Evolutionary conservation across 2,113 vertebrate genomes (phyloP).

Genomic region (Pogonocichla stellata): DNA sequence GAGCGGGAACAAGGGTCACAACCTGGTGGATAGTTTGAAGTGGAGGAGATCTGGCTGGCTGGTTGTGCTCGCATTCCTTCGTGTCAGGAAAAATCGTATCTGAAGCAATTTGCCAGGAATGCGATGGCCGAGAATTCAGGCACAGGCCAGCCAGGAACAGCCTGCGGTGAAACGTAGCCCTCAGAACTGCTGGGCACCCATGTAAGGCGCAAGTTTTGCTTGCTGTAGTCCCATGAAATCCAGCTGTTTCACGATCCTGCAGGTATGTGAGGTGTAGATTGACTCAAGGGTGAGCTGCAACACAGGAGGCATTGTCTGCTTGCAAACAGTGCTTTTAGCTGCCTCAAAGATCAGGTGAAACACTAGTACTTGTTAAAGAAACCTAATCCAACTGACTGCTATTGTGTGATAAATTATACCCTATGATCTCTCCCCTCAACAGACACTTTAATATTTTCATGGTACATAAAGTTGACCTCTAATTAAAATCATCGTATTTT

Average conservation of each 20-base stretch:
- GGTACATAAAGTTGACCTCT: not conserved
- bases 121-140: not conserved
- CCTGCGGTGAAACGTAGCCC: not conserved
- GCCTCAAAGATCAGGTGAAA: not conserved
- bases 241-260: not conserved
- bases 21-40: not conserved
- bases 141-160: not conserved
- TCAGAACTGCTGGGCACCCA: not conserved
- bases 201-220: not conserved
- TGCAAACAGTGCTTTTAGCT: not conserved
- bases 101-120: not conserved
- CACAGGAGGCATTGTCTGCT: not conserved
- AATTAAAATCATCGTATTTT: not conserved
- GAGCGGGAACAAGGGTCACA: accelerated
- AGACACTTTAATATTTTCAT: not conserved
- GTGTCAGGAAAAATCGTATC: not conserved
- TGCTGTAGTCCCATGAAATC: not conserved
- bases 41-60: accelerated
- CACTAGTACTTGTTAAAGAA: not conserved
- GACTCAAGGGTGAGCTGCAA: not conserved
- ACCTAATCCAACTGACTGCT: not conserved
- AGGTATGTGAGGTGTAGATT: not conserved
- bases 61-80: not conserved
- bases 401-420: not conserved
- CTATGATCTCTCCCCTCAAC: not conserved